Evolutionary conservation across 2,797 vertebrate species (phyloP), one percentile per base, ranked within the genome.

Genomic region (Rhyacichthys aspro): DNA sequence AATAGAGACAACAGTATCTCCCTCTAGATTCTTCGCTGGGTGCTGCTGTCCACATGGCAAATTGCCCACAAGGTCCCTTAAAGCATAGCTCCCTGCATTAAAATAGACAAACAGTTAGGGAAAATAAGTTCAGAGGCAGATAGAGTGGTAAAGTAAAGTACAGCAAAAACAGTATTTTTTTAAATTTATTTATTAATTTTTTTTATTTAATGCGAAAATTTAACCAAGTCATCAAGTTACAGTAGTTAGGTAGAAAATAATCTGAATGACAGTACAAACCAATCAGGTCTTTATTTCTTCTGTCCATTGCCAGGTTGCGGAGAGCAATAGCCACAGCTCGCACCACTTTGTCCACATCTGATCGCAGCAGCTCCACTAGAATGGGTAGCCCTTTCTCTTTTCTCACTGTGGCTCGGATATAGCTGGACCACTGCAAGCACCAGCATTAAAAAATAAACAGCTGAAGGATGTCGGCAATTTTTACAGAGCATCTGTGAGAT

Each of bases 201-300:
- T 6, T 28, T 28, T 28, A 28, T 28, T 28, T 28, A 5, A 23
- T 23, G 19, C 19, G 2, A 23, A 23, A 23, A 23, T 23, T 5
- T 2, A 23, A 23, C 19, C 19, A 23, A 23, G 19, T 23, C 19
- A 23, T 23, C 19, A 5, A 23, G 19, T 23, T 23, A 28, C n/a
- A n/a, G n/a, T n/a, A n/a, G n/a, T n/a, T n/a, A n/a, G n/a, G n/a
- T 28, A 28, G 4, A 28, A 28, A 28, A 28, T 28, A 28, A 28
- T n/a, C 23, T 28, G 28, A 12, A 18, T 36, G 11, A 16, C 1
- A 3, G 36, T 7, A 19, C 53, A 32, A 15, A 98, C 98, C 98
- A 68, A 99, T 98, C 47, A 99, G 92, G 72, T 99, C 97, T 81
- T 99, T 99, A 81, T 99, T 99, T 84, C 96, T 93, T 16, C 92